A percentile compares a stretch with the other conserved stretches of the same genome.
These are phyloP conservation scores for Glaucopsyche alexis DNA, from an alignment of 2,888 invertebrate genomes.

Conservation along the genomic window DNA sequence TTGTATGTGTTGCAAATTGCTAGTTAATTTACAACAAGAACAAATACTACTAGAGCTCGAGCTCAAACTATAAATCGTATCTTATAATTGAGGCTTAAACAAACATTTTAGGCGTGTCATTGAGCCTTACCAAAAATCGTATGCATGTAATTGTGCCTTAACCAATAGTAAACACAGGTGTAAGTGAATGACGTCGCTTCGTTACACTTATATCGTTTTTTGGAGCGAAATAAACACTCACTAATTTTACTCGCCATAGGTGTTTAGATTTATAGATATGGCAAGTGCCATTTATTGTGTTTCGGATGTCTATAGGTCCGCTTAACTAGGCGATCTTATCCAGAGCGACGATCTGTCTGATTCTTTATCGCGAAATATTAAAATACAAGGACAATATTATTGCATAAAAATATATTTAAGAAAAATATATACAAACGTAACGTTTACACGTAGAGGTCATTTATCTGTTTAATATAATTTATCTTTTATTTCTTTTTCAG, in stretches of 20 bases:
- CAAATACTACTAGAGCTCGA: not conserved
- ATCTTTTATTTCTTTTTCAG: too few species aligned
- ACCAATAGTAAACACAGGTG: conserved; percentile 9
- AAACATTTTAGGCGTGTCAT: not conserved
- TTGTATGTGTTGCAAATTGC: not conserved
- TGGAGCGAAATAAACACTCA: conserved; percentile 37
- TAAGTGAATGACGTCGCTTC: not conserved
- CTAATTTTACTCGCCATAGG: conserved; percentile 17
- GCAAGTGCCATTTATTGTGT: too few species aligned
- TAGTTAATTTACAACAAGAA: not conserved
- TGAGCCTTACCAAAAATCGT: not conserved
- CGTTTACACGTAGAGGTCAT: too few species aligned
- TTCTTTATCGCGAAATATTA: too few species aligned
- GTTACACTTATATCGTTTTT: conserved; percentile 35
- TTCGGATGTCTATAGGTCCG: not conserved
- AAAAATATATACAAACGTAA: too few species aligned
- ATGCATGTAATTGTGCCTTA: not conserved
- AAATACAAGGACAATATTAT: too few species aligned
- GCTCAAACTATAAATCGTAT: too few species aligned
- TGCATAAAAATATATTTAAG: too few species aligned
- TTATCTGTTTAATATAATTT: too few species aligned
- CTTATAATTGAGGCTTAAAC: too few species aligned
- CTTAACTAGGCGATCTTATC: too few species aligned
- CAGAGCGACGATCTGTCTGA: too few species aligned
- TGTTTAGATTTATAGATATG: not conserved